These are phyloP conservation scores for Hermaeophaga mercurialis DNA, from an alignment of 2,888 invertebrate species.

Conservation along the genomic window DNA sequence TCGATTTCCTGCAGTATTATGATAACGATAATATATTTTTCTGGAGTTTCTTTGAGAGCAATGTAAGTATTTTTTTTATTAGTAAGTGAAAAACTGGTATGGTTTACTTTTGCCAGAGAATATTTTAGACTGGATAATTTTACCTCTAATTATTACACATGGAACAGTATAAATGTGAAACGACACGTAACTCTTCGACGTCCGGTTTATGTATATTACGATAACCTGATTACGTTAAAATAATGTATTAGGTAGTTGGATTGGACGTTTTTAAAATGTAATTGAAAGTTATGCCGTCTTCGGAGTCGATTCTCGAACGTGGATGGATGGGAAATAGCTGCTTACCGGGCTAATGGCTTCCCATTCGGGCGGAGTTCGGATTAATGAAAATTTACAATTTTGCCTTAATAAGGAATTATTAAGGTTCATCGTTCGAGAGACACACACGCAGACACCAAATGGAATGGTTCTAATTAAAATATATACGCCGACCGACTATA, in stretches of 20 bases:
- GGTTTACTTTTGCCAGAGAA: no score
- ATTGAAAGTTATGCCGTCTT: slow-evolving; percentile 16
- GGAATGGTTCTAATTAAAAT: slow-evolving; percentile 26
- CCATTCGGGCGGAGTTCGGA: slow-evolving; percentile 9
- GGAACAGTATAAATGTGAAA: no score
- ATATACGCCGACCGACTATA: not conserved
- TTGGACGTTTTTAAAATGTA: slow-evolving; percentile 5
- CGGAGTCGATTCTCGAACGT: slow-evolving; percentile 2
- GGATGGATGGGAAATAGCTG: slow-evolving; percentile 10
- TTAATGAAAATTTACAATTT: slow-evolving; percentile 39
- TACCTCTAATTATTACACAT: no score
- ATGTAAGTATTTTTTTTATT: no score
- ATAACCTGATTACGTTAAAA: no score
- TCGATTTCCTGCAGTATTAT: slow-evolving; percentile 24
- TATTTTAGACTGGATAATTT: no score
- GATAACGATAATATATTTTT: slow-evolving; percentile 21
- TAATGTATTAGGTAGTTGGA: no score
- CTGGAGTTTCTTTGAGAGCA: no score
- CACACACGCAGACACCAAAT: slow-evolving; percentile 13
- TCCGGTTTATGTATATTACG: no score
- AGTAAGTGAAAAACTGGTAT: no score
- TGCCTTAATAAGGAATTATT: slow-evolving; percentile 36
- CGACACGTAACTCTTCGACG: no score
- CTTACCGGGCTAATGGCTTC: slow-evolving; percentile 18
- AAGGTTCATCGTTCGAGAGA: slow-evolving; percentile 32